Conservation (phyloP, 2,888 invertebrate species). For the Dermolepida albohirtum region DNA sequence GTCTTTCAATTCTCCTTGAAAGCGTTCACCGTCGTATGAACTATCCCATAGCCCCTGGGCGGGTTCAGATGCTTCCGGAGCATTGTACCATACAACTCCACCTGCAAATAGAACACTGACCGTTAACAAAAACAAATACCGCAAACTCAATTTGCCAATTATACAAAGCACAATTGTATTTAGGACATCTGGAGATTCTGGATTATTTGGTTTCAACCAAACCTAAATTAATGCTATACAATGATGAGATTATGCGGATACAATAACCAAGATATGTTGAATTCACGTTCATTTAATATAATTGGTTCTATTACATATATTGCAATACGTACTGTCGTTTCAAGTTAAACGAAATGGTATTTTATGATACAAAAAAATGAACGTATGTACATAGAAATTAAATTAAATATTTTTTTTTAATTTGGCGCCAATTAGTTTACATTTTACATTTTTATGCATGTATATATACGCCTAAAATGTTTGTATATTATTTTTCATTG, state of each 20-base stretch:
- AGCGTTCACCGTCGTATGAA: constrained; percentile 73
- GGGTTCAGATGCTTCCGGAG: constrained; percentile 68
- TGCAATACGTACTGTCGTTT: too few relatives aligned
- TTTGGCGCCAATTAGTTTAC: too few relatives aligned
- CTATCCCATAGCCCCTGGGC: constrained; percentile 70
- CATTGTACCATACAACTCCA: constrained; percentile 69
- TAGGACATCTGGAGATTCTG: constrained; percentile 5
- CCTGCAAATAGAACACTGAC: constrained; percentile 62
- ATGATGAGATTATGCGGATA: constrained; percentile 1
- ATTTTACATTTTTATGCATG: too few relatives aligned
- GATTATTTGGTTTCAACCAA: constrained; percentile 17
- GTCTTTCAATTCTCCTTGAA: constrained; percentile 66
- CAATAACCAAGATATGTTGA: background rate
- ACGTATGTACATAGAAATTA: too few relatives aligned
- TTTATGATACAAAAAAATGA: too few relatives aligned
- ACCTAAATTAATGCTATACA: constrained; percentile 24
- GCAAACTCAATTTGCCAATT: constrained; percentile 30
- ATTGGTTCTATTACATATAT: background rate
- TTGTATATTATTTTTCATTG: too few relatives aligned
- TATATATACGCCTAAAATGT: too few relatives aligned
- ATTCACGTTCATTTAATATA: background rate
- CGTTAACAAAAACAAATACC: constrained; percentile 32
- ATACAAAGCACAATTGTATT: constrained; percentile 22
- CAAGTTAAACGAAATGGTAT: too few relatives aligned
- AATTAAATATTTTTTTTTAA: too few relatives aligned